phyloP scores from a whole-genome alignment of 2,888 invertebrate species.

The Stenurella melanura region DNA sequence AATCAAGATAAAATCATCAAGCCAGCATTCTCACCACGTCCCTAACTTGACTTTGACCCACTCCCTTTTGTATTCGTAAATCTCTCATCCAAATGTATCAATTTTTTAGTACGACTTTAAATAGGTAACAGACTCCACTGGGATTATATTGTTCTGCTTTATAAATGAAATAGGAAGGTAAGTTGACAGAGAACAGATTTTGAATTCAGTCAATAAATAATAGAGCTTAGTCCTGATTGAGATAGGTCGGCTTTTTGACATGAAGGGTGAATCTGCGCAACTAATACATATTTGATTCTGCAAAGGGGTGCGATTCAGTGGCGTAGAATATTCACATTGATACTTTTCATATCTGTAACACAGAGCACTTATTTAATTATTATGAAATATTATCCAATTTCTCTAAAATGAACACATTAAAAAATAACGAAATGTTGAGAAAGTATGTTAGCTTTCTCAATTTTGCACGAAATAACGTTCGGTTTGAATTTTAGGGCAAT shows the following conservation, averaged over 20 bases:
- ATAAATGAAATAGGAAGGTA: slow-evolving; percentile 29
- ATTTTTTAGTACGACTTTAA: slow-evolving; percentile 29
- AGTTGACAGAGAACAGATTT: slow-evolving; percentile 41
- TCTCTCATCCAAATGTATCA: slow-evolving; percentile 21
- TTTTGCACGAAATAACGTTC: too few species aligned
- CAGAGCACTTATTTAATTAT: too few species aligned
- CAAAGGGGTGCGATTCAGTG: slow-evolving; percentile 35
- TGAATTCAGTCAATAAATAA: slow-evolving; percentile 54
- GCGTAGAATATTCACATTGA: slow-evolving; percentile 17
- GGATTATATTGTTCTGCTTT: slow-evolving; percentile 31
- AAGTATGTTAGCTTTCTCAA: too few species aligned
- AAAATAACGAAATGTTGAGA: too few species aligned
- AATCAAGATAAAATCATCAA: slow-evolving; percentile 24
- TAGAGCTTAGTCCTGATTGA: slow-evolving; percentile 60
- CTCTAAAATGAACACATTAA: too few species aligned
- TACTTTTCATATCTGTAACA: too few species aligned
- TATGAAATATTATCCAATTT: too few species aligned
- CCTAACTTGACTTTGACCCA: slow-evolving; percentile 32
- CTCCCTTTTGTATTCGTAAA: slow-evolving; percentile 20
- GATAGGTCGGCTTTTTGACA: slow-evolving; percentile 63
- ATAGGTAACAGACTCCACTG: slow-evolving; percentile 17
- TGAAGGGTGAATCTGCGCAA: slow-evolving; percentile 54
- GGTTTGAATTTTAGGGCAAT: too few species aligned
- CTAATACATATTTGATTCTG: slow-evolving; percentile 57
- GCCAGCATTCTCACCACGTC: slow-evolving; percentile 9